Evolutionary conservation across 2,888 invertebrate genomes (phyloP), one percentile per base, ranked within the genome.

Genomic region (Lasioglossum marginatum): DNA sequence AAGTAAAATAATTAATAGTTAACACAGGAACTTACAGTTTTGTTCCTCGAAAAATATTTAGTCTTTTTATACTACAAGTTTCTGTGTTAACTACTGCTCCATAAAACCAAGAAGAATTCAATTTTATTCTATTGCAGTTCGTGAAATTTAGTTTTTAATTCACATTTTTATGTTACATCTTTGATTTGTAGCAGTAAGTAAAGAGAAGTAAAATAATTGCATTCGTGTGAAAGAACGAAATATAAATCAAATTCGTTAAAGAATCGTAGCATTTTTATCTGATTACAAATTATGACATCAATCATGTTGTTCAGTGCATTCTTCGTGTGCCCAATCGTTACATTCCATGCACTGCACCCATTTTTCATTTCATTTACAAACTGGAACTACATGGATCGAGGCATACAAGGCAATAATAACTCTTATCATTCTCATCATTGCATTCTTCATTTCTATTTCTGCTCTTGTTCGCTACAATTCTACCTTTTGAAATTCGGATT

Each of bases 281-380:
- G 57, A 57, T n/a, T n/a, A 57, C 12, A n/a, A n/a, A 57, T 57
- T 57, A 57, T 12, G n/a, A 57, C 57, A 57, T 57, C 12, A 57
- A 57, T 57, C 57, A 57, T 57, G 57, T n/a, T 57, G 57, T 57
- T 57, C 57, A 57, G 12, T 57, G 57, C n/a, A n/a, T n/a, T 57
- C 57, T 57, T 57, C 57, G 57, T 57, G 57, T 57, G n/a, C 57
- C 12, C 57, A 57, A 57, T 57, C 57, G 57, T n/a, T 57, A 12
- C 57, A n/a, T 57, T 57, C 57, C 57, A 57, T 57, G 57, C 57
- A 57, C n/a, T 12, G n/a, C 12, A n/a, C 3, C 57, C 57, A 57
- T 57, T 57, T n/a, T 57, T 57, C 57, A 57, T 57, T 57, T 57
- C 0, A 12, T n/a, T n/a, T n/a, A n/a, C 43, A 43, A 14, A 43